Evolutionary conservation across 1,140 invertebrate species (phyloP), one percentile per base, ranked within the genome.

Genomic region (Nebria ingens): DNA sequence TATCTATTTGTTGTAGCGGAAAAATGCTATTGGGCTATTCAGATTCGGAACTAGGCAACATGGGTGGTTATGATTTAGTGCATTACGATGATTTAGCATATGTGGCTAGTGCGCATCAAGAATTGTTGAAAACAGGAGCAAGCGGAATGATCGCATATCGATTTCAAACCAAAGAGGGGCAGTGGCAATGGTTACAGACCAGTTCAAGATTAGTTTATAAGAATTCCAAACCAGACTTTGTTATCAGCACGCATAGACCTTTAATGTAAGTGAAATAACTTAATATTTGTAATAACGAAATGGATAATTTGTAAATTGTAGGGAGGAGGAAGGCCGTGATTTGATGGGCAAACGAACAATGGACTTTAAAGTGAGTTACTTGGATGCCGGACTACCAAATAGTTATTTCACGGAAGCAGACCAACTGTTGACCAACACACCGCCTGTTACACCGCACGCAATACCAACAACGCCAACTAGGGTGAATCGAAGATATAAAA

Each of bases 211-310:
- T 98, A 50, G 93, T 98, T 23, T 98, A 98, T 75, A 99, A 99
- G 75, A 98, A 98, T 74, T 97, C 94, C 58, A 99, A 98, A 74
- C 94, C 96, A 1, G 96, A 99, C 71, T 98, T 97, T 72, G 93
- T 99, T 56, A 95, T 98, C 57, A 95, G 91, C 69, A 98, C 93
- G 23, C 97, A 99, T 76, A 81, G 94, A 60, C 94, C 96, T 51
- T 81, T 98, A 2, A 97, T 97, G 96, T 95, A 76, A 85, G 87
- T 78, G 51, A 22, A 50, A 23, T 53, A 15, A 21, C 13, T 38
- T 17, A 25, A 38, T 22, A 17, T 56, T 2, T 53, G 19, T 19
- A 21, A 57, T 12, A 19, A 38, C 2, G 20, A 50, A 19, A 57
- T 42, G 11, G 17, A 9, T 52, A 25, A 50, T 57, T 19, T 38